Conservation (phyloP, 2,888 invertebrate species). For the Mythimna pallens region DNA sequence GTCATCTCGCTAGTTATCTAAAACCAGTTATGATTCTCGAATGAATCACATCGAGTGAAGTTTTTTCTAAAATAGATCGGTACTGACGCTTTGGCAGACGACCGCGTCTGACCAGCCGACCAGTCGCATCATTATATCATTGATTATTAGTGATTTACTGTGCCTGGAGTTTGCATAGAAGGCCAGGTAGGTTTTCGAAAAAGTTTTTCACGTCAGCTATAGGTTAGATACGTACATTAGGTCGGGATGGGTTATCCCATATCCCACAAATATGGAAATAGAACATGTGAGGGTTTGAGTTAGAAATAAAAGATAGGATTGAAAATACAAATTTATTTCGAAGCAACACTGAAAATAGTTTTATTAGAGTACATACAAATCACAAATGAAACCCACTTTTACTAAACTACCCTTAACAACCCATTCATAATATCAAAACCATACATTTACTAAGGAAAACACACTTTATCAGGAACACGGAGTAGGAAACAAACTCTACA, state of each 20-base stretch:
- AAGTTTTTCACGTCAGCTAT: not conserved
- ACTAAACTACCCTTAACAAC: constrained; percentile 51
- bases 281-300: not conserved
- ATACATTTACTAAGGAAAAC: constrained; percentile 27
- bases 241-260: not conserved
- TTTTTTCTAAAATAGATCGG: constrained; percentile 37
- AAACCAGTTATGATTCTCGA: constrained; percentile 10
- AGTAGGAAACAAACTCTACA: constrained; percentile 17
- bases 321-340: constrained; percentile 61
- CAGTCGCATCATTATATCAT: too few species aligned
- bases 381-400: constrained; percentile 53
- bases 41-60: constrained; percentile 25
- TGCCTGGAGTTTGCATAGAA: not conserved
- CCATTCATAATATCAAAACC: constrained; percentile 39
- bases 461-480: constrained; percentile 24
- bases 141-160: not conserved
- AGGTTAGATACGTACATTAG: too few species aligned
- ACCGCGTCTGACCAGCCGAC: not conserved
- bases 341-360: constrained; percentile 62
- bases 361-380: constrained; percentile 44
- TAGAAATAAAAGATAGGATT: constrained; percentile 18
- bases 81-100: constrained; percentile 44
- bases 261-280: not conserved
- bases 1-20: constrained; percentile 24
- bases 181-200: not conserved